A percentile compares a stretch with the other conserved stretches of the same genome.
Conservation (phyloP, 2,888 invertebrate genomes). For the Pyrocoelia pectoralis region DNA sequence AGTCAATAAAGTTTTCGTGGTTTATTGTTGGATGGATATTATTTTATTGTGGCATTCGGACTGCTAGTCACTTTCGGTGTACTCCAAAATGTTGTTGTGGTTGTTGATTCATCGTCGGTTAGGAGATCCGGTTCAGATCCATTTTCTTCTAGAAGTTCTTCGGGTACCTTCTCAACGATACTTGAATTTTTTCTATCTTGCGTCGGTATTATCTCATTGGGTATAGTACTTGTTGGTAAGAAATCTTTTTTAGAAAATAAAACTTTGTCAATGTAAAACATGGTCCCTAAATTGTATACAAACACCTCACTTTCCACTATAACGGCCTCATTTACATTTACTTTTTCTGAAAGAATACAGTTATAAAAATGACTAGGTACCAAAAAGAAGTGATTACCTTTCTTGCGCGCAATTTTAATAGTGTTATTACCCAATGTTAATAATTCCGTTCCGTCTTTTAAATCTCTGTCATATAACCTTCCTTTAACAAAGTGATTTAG, state of each 20-base stretch:
- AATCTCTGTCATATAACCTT: slow-evolving; percentile 67
- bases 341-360: slow-evolving; percentile 56
- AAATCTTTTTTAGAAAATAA: slow-evolving; percentile 59
- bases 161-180: slow-evolving; percentile 54
- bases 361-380: not conserved
- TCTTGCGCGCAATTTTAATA: slow-evolving; percentile 61
- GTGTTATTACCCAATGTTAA: slow-evolving; percentile 66
- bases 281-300: slow-evolving; percentile 71
- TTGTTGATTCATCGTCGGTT: slow-evolving; percentile 53
- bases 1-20: too few relatives aligned
- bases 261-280: slow-evolving; percentile 69
- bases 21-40: slow-evolving; percentile 18
- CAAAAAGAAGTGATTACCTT: slow-evolving; percentile 56
- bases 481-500: slow-evolving; percentile 70
- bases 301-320: slow-evolving; percentile 70
- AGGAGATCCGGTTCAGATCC: slow-evolving; percentile 56
- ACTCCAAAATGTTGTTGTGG: slow-evolving; percentile 13
- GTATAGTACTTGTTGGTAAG: slow-evolving; percentile 40
- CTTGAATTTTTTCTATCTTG: slow-evolving; percentile 21
- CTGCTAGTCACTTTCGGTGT: slow-evolving; percentile 21
- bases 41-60: slow-evolving; percentile 44
- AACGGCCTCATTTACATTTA: slow-evolving; percentile 65
- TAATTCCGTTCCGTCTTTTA: slow-evolving; percentile 63
- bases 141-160: slow-evolving; percentile 53
- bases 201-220: slow-evolving; percentile 3